Evolutionary conservation across 2,113 vertebrate species (phyloP), one percentile per base, ranked within the genome.

Genomic region (Hyperoodon ampullatus): DNA sequence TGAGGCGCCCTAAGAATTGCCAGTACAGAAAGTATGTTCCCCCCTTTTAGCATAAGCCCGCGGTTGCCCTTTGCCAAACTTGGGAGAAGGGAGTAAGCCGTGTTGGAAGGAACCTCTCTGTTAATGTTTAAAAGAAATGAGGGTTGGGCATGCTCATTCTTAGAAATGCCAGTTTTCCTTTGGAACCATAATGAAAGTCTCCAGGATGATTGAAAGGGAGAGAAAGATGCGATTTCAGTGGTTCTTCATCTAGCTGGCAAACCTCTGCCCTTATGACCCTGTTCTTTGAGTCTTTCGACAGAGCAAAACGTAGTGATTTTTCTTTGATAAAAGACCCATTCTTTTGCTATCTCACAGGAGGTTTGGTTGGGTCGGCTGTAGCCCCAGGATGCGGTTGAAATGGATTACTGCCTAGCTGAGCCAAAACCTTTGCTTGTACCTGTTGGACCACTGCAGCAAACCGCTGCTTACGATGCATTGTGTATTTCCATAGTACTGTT

Each of bases 351-450:
- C 89, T 97, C 94, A 6, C 90, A 95, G 96, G 96, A 98, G 98
- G 98, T 98, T 97, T 98, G 97, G 97, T 97, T 98, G 96, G 98
- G 98, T 98, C 97, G 98, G 98, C 98, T 98, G 98, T 98, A 98
- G 98, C 98, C 97, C 97, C 96, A 85, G 97, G 98, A 89, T 98
- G 97, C 98, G 98, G 98, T 98, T 99, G 98, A 98, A 99, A 98
- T 98, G 98, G 98, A 98, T 98, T 99, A 99, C 99, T 99, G 99
- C 99, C 99, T 99, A 98, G 99, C 99, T 99, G 99, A 99, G 99
- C 99, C 99, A 99, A 98, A 99, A 99, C 96, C 99, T 99, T 98
- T 98, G 98, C 99, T 95, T 98, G 91, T 98, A 98, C 98, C 98
- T 98, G 97, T 98, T 99, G 98, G 98, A 98, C 98, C 99, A 99